phyloP scores from a whole-genome alignment of 2,797 vertebrate genomes.

The Fratercula arctica region DNA sequence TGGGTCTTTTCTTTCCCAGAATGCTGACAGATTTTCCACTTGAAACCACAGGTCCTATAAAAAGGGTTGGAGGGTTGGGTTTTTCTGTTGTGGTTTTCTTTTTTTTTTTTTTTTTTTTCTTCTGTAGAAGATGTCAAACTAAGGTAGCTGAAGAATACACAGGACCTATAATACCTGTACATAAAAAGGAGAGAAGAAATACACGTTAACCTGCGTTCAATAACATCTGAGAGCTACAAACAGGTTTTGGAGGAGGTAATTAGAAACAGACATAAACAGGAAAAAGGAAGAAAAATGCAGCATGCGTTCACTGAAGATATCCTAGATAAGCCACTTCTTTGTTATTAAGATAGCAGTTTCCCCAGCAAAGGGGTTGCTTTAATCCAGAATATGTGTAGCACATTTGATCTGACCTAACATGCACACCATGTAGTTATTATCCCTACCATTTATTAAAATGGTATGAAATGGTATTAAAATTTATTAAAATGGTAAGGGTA shows the following conservation, averaged over 20 bases:
- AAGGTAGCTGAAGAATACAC: neutral
- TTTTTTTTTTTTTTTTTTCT: neutral
- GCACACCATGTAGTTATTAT: neutral
- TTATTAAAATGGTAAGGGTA: neutral
- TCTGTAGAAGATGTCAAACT: neutral
- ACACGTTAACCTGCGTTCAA: neutral
- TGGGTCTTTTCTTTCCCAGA: neutral
- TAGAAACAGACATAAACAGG: neutral
- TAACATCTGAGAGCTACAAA: neutral
- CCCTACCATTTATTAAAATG: neutral
- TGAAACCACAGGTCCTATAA: neutral
- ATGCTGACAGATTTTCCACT: neutral
- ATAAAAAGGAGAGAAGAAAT: neutral
- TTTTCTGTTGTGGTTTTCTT: neutral
- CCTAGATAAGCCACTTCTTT: neutral
- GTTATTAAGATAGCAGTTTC: neutral
- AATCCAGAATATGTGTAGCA: neutral
- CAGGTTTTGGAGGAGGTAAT: neutral
- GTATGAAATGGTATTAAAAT: neutral
- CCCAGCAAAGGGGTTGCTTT: neutral
- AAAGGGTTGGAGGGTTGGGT: neutral
- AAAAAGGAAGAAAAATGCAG: neutral
- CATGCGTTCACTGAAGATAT: neutral
- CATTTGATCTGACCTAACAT: neutral
- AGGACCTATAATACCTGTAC: neutral